Percentiles rank a stretch among this genome's conserved stretches.
Evolutionary conservation across 1,140 invertebrate genomes (phyloP).

Genomic region (Colletes gigas): DNA sequence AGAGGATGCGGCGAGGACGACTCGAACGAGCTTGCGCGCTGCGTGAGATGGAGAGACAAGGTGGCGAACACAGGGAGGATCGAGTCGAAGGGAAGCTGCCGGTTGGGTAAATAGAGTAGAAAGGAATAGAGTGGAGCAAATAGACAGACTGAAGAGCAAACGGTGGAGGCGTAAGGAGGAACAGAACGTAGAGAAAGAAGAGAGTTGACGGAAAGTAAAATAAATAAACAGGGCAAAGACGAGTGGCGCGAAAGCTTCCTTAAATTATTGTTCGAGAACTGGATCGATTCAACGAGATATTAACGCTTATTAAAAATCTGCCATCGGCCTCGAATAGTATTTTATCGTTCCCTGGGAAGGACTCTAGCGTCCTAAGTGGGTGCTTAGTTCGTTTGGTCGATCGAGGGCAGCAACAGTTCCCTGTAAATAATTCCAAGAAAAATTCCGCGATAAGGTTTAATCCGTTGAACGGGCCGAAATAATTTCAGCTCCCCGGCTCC

Average conservation of each 20-base stretch:
- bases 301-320: too few relatives aligned
- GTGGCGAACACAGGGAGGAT: neutral
- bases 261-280: neutral
- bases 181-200: neutral
- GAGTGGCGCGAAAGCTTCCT: too few relatives aligned
- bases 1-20: neutral
- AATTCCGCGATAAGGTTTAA: slow-evolving; percentile 1
- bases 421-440: neutral
- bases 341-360: too few relatives aligned
- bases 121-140: neutral
- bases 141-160: too few relatives aligned
- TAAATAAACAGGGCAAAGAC: too few relatives aligned
- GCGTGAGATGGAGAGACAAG: neutral
- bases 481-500: slow-evolving; percentile 3
- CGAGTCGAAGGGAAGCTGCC: too few relatives aligned
- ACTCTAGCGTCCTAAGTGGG: too few relatives aligned
- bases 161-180: neutral
- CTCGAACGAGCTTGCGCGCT: neutral
- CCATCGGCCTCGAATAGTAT: too few relatives aligned
- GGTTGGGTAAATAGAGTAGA: neutral
- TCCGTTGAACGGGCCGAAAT: neutral
- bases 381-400: too few relatives aligned
- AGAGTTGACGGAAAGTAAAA: neutral
- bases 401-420: neutral
- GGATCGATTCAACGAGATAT: neutral